Percentiles rank a stretch among this genome's conserved stretches.
These are phyloP conservation scores for Thunnus maccoyii DNA, from an alignment of 2,113 vertebrate species.

Conservation along the genomic window DNA sequence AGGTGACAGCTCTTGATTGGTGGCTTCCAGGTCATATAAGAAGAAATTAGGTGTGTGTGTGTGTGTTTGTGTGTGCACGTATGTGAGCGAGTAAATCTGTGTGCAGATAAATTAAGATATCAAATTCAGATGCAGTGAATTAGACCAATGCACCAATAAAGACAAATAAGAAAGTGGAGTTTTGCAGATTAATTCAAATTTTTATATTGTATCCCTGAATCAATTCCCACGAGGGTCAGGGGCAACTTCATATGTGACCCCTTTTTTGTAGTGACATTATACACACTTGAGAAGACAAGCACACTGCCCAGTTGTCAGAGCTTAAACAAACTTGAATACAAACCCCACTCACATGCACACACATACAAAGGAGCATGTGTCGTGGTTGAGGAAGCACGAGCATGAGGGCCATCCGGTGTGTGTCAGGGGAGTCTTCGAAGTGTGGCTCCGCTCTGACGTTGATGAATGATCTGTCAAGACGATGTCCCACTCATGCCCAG, in stretches of 20 bases:
- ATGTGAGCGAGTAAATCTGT: neutral
- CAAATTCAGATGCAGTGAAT: neutral
- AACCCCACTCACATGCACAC: constrained; percentile 23
- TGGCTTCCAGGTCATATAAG: constrained; percentile 1
- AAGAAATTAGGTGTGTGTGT: neutral
- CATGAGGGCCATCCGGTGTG: constrained; percentile 62
- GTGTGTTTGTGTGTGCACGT: neutral
- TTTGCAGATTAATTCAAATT: neutral
- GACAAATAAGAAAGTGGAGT: neutral
- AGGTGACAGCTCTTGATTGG: constrained; percentile 38
- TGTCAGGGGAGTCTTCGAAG: constrained; percentile 70
- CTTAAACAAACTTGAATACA: constrained; percentile 51
- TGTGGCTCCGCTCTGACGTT: constrained; percentile 74
- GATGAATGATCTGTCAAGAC: constrained; percentile 84
- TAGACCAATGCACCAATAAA: neutral
- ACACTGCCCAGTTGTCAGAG: constrained; percentile 28
- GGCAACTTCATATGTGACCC: neutral
- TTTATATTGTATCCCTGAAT: neutral
- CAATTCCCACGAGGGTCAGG: constrained; percentile 1
- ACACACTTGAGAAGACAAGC: constrained; percentile 13
- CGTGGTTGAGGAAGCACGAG: constrained; percentile 56
- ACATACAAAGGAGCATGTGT: constrained; percentile 56
- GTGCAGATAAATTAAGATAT: neutral
- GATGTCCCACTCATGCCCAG: constrained; percentile 66
- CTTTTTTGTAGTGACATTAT: constrained; percentile 1